Evolutionary conservation across 2,797 vertebrate species (phyloP), one percentile per base, ranked within the genome.

Genomic region (Cirrhinus molitorella): DNA sequence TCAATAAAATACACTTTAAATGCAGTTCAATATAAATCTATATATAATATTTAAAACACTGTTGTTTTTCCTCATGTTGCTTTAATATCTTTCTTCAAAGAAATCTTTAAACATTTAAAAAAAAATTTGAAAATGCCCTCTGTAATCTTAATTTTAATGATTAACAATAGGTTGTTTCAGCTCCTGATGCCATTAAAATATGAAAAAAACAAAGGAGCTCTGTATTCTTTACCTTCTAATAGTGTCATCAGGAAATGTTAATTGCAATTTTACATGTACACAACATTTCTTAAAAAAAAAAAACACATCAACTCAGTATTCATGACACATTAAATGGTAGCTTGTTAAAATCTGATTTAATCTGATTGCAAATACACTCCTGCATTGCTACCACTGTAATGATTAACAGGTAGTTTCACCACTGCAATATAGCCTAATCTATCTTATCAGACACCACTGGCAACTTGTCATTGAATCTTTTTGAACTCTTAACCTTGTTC

Each of bases 391-490:
- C 17, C 40, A 53, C 45, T 37, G 21, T n/a, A 66, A 43, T 75
- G 13, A 75, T 47, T 76, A 59, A 55, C 9, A n/a, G 7, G 14
- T 70, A 31, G 6, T 67, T 53, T 68, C 37, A 70, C 31, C 17
- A 6, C 19, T 68, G 9, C 17, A 23, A 45, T 5, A 28, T 2
- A 67, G 1, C 37, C 12, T n/a, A n/a, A n/a, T n/a, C n/a, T n/a
- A n/a, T 61, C 17, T 61, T 28, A 57, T 75, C 51, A 76, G 55
- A 65, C 59, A 63, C 25, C 59, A 51, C 19, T 61, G 25, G 25
- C 45, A 51, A 31, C 21, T 21, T 28, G 45, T 49, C 34, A 21
- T 31, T 34, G 0, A 34, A 53, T n/a, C 71, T 13, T 65, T 11
- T 65, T 53, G 4, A 73, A 34, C 28, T 16, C 51, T 55, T 55